phyloP scores from a whole-genome alignment of 2,888 invertebrate genomes.

The Athalia circularis region DNA sequence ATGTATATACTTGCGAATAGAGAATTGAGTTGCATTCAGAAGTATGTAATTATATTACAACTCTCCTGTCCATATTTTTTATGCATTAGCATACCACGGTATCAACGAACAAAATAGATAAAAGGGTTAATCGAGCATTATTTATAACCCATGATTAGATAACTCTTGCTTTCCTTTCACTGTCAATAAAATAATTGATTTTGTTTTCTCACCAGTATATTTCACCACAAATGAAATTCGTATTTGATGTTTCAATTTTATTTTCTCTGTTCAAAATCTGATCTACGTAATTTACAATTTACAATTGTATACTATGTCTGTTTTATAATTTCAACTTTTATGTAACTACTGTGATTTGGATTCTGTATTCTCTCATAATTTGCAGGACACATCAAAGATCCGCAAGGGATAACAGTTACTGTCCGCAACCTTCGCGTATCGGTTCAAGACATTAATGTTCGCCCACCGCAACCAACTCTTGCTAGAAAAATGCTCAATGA shows the following conservation, averaged over 20 bases:
- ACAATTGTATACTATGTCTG: no score
- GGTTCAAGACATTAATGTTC: conserved; percentile 87
- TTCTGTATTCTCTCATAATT: conserved; percentile 45
- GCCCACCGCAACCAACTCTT: conserved; percentile 87
- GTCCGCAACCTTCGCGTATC: conserved; percentile 87
- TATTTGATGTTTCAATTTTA: not conserved
- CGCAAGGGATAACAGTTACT: conserved; percentile 83
- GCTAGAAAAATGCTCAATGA: conserved; percentile 91
- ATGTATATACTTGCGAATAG: no score
- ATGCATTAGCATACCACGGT: not conserved
- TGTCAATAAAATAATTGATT: conserved; percentile 4
- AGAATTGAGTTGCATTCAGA: no score
- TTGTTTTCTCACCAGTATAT: not conserved
- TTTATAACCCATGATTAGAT: conserved; percentile 36
- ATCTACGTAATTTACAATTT: not conserved
- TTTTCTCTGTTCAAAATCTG: not conserved
- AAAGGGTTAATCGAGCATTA: conserved; percentile 4
- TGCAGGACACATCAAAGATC: conserved; percentile 89
- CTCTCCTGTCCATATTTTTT: no score
- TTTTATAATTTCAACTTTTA: no score
- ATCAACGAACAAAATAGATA: conserved; percentile 7
- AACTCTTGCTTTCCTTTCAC: conserved; percentile 21
- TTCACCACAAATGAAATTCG: not conserved
- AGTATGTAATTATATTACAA: no score
- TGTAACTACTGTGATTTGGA: not conserved